Conservation (phyloP, 2,888 invertebrate species). For the Drosophila picticornis region DNA sequence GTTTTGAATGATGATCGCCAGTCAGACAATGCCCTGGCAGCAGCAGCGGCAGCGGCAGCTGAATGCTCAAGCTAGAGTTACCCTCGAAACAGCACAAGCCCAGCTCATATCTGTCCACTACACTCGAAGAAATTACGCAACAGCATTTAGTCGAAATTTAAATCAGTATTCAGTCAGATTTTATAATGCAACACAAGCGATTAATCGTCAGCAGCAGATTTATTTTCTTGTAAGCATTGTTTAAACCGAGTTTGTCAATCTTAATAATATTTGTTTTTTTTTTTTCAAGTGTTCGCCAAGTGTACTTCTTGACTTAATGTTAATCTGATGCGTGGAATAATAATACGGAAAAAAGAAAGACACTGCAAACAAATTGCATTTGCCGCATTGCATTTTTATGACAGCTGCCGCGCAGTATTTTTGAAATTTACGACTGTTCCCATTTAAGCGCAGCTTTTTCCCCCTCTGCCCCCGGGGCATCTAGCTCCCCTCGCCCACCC, state of each 20-base stretch:
- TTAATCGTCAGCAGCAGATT: background rate
- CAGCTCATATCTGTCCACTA: background rate
- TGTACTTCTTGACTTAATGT: slow-evolving; percentile 39
- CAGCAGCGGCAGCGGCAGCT: slow-evolving; percentile 27
- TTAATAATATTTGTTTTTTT: background rate
- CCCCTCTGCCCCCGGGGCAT: background rate
- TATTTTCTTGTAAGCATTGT: background rate
- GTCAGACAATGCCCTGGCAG: slow-evolving; percentile 79
- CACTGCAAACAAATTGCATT: slow-evolving; percentile 70
- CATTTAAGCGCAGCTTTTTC: slow-evolving; percentile 35
- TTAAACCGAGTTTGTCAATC: background rate
- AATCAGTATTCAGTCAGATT: no score
- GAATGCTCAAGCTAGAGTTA: background rate
- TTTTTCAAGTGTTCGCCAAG: background rate
- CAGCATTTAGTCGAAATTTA: background rate
- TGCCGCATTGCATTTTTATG: slow-evolving; percentile 73
- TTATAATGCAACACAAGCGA: background rate
- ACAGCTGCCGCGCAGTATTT: slow-evolving; percentile 72
- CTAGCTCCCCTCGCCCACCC: background rate
- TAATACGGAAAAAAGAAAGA: background rate
- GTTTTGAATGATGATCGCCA: slow-evolving; percentile 76
- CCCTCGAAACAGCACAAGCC: background rate
- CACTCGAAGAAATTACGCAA: background rate
- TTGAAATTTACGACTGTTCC: slow-evolving; percentile 68
- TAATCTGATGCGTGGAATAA: slow-evolving; percentile 56